Conservation (phyloP, 2,888 invertebrate species). For the Polymixis flavicincta region DNA sequence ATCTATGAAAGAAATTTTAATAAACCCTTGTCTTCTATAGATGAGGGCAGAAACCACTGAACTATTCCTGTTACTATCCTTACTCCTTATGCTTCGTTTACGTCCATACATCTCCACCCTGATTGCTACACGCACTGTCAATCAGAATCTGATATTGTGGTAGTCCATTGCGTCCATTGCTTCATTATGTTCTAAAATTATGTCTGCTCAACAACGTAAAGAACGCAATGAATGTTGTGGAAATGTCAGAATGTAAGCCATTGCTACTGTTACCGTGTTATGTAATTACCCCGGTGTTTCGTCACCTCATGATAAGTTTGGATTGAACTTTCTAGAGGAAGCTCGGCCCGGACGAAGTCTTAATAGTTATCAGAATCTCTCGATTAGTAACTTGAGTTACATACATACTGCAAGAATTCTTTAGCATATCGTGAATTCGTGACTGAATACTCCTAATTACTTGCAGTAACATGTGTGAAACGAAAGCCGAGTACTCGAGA, state of each 20-base stretch:
- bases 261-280: too few relatives aligned
- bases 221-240: too few relatives aligned
- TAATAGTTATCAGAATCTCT: neutral
- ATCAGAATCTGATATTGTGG: too few relatives aligned
- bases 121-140: too few relatives aligned
- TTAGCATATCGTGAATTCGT: conserved; percentile 28
- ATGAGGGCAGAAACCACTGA: neutral
- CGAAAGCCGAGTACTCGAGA: conserved; percentile 50
- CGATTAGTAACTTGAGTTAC: neutral
- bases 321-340: neutral
- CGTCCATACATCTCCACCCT: too few relatives aligned
- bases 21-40: too few relatives aligned
- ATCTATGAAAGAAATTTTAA: too few relatives aligned
- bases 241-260: too few relatives aligned
- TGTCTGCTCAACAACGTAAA: too few relatives aligned
- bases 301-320: neutral
- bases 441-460: conserved; percentile 54
- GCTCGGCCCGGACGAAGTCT: neutral
- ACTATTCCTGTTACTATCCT: neutral
- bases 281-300: too few relatives aligned
- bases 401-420: conserved; percentile 18
- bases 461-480: conserved; percentile 43
- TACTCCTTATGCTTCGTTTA: neutral
- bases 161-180: too few relatives aligned
- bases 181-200: too few relatives aligned